Base-by-base conservation (phyloP, 2,888 invertebrate species). In the Plebejus argus region DNA sequence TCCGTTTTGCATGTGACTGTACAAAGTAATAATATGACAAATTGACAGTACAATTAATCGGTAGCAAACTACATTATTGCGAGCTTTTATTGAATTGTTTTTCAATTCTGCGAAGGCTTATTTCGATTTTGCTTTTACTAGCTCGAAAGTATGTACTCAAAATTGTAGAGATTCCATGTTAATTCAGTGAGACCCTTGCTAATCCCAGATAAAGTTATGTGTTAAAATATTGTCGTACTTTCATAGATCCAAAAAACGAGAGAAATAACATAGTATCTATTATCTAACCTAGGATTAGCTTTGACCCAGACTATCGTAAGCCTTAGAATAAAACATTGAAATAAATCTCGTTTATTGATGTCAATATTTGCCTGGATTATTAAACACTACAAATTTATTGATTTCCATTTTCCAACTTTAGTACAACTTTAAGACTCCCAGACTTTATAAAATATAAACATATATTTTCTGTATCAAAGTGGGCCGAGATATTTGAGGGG, bases 1-100 rank as follows among this genome's bases (percentile, higher is more conserved):
- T 61, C 20, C 58, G 23, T 66, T 66, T 66, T 28, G 66, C 15
- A 66, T 66, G 23, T 61, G 23, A 10, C 61, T 23, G 61, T 66
- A 66, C 12, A 66, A 66, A 66, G 10, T 61, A n/a, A 61, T 61
- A 61, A 61, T 61, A 61, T 66, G 28, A 66, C 66, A 66, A 66
- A 4, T 66, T 28, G 66, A 66, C 66, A 66, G 28, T 66, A 28
- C 66, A 66, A 66, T 66, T 66, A 12, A 28, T 66, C 12, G 12
- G 15, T 28, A 23, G 12, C 61, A 66, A 66, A 66, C 23, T 28
- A 28, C 66, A 66, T 15, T 66, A 66, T 12, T 20, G 10, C 15
- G 15, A 3, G 12, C 3, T 15, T 66, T 66, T 66, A 61, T 61
- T 20, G 61, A 10, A 66, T 66, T 10, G 20, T 58, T 23, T 20